phyloP scores from a whole-genome alignment of 2,888 invertebrate species.

The Ditula angustiorana region DNA sequence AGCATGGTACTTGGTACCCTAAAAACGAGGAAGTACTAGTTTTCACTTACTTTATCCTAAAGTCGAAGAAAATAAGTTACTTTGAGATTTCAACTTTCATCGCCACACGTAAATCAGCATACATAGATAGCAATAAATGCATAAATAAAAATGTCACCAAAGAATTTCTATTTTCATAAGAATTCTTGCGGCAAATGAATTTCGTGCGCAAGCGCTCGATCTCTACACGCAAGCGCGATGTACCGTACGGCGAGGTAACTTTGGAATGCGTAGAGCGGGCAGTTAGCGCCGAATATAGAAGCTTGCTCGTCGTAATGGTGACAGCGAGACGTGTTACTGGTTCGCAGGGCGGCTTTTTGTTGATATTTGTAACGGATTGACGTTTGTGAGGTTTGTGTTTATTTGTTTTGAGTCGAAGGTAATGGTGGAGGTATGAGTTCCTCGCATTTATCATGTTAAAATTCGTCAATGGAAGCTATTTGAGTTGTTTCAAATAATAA shows the following conservation, averaged over 20 bases:
- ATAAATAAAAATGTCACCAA: conserved; percentile 33
- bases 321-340: conserved; percentile 15
- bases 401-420: conserved; percentile 3
- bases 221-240: conserved; percentile 57
- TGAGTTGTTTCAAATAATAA: too few relatives aligned
- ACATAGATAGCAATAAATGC: too few relatives aligned
- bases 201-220: conserved; percentile 51
- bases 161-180: conserved; percentile 32
- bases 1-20: too few relatives aligned
- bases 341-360: conserved; percentile 24
- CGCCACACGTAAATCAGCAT: too few relatives aligned
- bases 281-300: conserved; percentile 52
- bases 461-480: too few relatives aligned
- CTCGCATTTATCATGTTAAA: too few relatives aligned
- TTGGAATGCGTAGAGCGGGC: conserved; percentile 60
- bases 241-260: conserved; percentile 64
- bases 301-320: conserved; percentile 25
- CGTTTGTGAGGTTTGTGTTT: background rate
- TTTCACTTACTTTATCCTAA: too few relatives aligned
- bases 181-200: conserved; percentile 53
- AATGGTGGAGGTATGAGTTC: too few relatives aligned
- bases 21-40: too few relatives aligned
- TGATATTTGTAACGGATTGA: conserved; percentile 9
- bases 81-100: too few relatives aligned
- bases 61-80: too few relatives aligned